These are phyloP conservation scores for Druceiella hillmani DNA, from an alignment of 2,888 invertebrate genomes.

Conservation along the genomic window DNA sequence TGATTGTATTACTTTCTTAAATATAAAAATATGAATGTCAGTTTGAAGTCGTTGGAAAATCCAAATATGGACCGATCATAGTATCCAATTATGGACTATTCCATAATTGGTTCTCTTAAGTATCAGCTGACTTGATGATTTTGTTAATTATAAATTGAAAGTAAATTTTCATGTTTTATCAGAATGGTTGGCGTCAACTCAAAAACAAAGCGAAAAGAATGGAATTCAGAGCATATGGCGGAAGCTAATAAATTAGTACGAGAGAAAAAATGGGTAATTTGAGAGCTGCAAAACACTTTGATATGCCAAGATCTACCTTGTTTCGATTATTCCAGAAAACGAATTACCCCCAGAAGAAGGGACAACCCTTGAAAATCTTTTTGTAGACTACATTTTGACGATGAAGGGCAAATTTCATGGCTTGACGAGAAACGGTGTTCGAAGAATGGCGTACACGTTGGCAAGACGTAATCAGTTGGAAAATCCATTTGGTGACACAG, in stretches of 20 bases:
- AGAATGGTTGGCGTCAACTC: too few species aligned
- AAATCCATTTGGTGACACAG: conserved; percentile 1
- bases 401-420: conserved; percentile 13
- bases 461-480: conserved; percentile 7
- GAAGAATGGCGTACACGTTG: conserved; percentile 10
- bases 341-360: conserved; percentile 11
- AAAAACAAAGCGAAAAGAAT: conserved; percentile 12
- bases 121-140: too few species aligned
- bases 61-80: too few species aligned
- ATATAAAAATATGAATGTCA: too few species aligned
- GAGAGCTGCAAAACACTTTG: conserved; percentile 11
- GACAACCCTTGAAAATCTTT: conserved; percentile 11
- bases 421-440: conserved; percentile 11
- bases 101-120: too few species aligned
- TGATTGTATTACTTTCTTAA: too few species aligned
- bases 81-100: too few species aligned
- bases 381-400: conserved; percentile 11
- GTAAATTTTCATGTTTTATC: too few species aligned
- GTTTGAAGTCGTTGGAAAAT: too few species aligned
- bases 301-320: conserved; percentile 10
- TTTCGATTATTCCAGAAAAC: conserved; percentile 12
- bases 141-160: too few species aligned
- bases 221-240: conserved; percentile 10
- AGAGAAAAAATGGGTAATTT: conserved; percentile 17
- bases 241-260: conserved; percentile 14